These are phyloP conservation scores for Crocidura indochinensis DNA, from an alignment of 2,797 vertebrate species.

Conservation along the genomic window DNA sequence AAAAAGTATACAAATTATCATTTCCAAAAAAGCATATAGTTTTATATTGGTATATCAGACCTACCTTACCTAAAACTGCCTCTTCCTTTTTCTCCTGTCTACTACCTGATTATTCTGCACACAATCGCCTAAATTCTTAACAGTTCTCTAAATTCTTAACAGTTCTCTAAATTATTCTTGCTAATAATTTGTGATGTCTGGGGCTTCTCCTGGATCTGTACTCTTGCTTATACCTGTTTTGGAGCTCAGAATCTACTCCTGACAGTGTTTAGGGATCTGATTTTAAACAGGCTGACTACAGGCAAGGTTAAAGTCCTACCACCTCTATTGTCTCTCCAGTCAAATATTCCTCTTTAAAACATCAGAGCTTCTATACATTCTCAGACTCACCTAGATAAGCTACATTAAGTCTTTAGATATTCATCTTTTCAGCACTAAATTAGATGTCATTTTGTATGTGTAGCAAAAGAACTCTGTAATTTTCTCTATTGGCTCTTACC, in stretches of 20 bases:
- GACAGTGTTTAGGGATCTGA: too few relatives aligned
- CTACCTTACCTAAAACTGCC: not conserved
- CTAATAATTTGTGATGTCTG: too few relatives aligned
- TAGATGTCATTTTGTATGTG: not conserved
- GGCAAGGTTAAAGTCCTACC: too few relatives aligned
- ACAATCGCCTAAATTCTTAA: accelerated
- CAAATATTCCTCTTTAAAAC: not conserved
- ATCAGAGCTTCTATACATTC: not conserved
- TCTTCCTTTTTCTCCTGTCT: not conserved
- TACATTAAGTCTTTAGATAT: not conserved
- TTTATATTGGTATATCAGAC: not conserved
- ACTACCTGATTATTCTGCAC: not conserved
- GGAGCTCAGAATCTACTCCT: too few relatives aligned
- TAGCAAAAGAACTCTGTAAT: not conserved
- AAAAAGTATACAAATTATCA: not conserved
- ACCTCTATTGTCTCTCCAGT: too few relatives aligned
- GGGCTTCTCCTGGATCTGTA: too few relatives aligned
- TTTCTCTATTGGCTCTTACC: not conserved
- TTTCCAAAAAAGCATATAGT: not conserved
- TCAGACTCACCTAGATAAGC: not conserved
- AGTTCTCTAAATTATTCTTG: not conserved
- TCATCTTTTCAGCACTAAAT: not conserved
- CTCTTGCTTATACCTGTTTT: too few relatives aligned
- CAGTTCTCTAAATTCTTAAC: not conserved
- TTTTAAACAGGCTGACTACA: too few relatives aligned